Evolutionary conservation across 2,888 invertebrate genomes (phyloP), one percentile per base, ranked within the genome.

Genomic region (Cosmopolites sordidus): DNA sequence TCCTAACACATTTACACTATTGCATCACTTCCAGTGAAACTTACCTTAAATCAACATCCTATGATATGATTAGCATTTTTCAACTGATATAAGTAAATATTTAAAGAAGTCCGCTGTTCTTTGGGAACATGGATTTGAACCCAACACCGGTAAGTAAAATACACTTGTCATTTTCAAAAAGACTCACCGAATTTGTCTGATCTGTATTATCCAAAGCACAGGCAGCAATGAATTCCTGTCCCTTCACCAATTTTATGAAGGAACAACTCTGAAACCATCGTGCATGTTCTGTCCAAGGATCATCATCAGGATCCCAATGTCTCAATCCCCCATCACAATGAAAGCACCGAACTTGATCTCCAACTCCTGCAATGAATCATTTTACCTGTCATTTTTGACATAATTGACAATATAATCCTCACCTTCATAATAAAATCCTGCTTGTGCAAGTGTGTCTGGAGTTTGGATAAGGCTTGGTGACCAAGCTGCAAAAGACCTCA

Each of bases 261-360:
- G 85, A 86, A 73, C 96, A 97, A 67, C 83, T 82, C 0, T 92
- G 88, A 78, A 92, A 95, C 93, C 93, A 96, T 64, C 86, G 82
- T 9, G 92, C 93, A 75, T 97, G 97, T 69, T 96, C 96, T 48
- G 83, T 81, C 94, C 95, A 96, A 1, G 94, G 93, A 68, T 89
- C 87, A 72, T 96, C 96, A 14, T 84, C 83, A 33, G 84, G 82
- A 71, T 92, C 89, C 96, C 96, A 97, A 69, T 88, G 87, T 60
- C 89, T 81, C 43, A 97, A 76, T 0, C 94, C 93, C 39, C 94
- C 94, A 72, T 92, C 92, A 73, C 97, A 97, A 75, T 92, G 91
- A 76, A 94, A 96, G 73, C 96, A 97, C 50, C 91, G 83, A 22
- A 92, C 91, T 75, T 84, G 84, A 71, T 89, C 89, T 8, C 51